Base-by-base conservation (phyloP, 2,888 invertebrate species). In the Ditula angustiorana region DNA sequence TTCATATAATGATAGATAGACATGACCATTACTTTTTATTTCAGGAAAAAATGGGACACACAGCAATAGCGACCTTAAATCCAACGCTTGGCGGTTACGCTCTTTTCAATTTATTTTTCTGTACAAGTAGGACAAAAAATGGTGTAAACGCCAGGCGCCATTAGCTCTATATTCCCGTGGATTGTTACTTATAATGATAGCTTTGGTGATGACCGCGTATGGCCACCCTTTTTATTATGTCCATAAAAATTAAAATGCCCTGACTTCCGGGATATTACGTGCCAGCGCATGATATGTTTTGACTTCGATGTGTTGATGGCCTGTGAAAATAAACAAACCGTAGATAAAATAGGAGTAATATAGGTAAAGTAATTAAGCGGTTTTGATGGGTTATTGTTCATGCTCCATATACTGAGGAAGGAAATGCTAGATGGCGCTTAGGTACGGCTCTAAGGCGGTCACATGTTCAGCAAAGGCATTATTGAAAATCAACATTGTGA, bases 1-100 rank as follows among this genome's bases (percentile, higher is more conserved):
- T 62, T 19, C 21, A 37, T 26, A n/a, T 49, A 50, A 50, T 50
- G 16, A 57, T 50, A 49, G 16, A 57, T 50, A 49, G 56, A 28
- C 47, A 56, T 49, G 28, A 37, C 35, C 50, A 50, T 62, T 37
- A 50, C 30, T 62, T 62, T 62, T 62, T 62, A 62, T 62, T 62
- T 57, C 56, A 57, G 56, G 62, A 44, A 53, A 53, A 53, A 33
- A 41, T 41, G 41, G 41, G 41, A 8, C 19, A 19, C 41, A 19
- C 41, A 16, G 8, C 8, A 41, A 41, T 19, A 19, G 19, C 19
- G 19, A 41, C 41, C 41, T 19, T 41, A 41, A n/a, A n/a, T n/a
- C n/a, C 19, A 10, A 19, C 19, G 10, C 10, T 10, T 19, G 41
- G 19, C 41, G 19, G 8, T 41, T 41, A 19, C 41, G 5, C 41